A percentile compares a stretch with the other conserved stretches of the same genome.
Evolutionary conservation across 2,797 vertebrate species (phyloP).

Genomic region (Syngnathus rostellatus): DNA sequence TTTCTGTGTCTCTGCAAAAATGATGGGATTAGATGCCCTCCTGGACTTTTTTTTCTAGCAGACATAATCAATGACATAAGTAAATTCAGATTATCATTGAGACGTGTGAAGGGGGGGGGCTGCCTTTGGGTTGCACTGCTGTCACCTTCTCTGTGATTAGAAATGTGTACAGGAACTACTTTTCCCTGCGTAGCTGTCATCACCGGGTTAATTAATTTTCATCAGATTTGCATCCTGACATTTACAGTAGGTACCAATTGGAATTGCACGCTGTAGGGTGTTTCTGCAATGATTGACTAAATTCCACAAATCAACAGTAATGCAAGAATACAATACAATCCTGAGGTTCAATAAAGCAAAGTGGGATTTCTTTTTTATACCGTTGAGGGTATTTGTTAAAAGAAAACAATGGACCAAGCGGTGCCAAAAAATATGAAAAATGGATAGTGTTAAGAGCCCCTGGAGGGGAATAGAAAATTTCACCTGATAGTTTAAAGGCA

Average conservation of each 20-base stretch:
- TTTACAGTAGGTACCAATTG: not conserved
- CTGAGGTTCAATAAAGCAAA: not conserved
- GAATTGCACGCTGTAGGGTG: not conserved
- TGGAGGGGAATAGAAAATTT: not conserved
- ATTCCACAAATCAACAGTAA: not conserved
- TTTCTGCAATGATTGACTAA: not conserved
- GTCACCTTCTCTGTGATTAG: conserved; percentile 53
- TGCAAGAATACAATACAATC: not conserved
- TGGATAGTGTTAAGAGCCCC: not conserved
- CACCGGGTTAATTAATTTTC: not conserved
- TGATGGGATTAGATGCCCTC: conserved; percentile 50
- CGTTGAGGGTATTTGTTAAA: not conserved
- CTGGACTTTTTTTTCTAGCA: conserved; percentile 55
- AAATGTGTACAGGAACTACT: conserved; percentile 37
- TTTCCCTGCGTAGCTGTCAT: not conserved
- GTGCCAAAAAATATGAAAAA: not conserved
- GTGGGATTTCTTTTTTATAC: not conserved
- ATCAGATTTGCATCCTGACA: not conserved
- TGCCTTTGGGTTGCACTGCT: conserved; percentile 35
- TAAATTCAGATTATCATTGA: conserved; percentile 71
- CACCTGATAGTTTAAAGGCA: not conserved
- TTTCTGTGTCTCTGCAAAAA: conserved; percentile 46
- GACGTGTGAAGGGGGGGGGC: conserved; percentile 54
- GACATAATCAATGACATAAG: conserved; percentile 73
- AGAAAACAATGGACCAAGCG: not conserved